Base-by-base conservation (phyloP, 1,140 invertebrate species). In the Diachasmimorpha longicaudata region DNA sequence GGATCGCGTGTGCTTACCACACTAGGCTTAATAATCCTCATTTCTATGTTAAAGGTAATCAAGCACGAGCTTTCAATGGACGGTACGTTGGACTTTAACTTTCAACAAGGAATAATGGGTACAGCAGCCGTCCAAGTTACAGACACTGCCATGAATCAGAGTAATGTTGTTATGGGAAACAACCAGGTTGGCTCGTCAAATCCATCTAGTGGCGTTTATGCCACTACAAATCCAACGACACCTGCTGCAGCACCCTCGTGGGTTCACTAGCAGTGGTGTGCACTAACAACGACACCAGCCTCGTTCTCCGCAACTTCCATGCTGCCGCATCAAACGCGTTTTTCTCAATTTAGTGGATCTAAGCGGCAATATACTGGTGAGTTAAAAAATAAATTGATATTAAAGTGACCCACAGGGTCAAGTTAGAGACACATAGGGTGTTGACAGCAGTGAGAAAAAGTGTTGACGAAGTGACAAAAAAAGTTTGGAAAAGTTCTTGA, bases 81-180 rank as follows among this genome's bases (percentile, higher is more conserved):
- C 80, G 96, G 96, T n/a, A 94, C 93, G 77, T 88, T 98, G 83
- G 97, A 98, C 90, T 98, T 98, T 87, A 97, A 97, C 87, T 98
- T 98, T 88, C 88, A 84, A 66, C 86, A 88, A 63, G 80, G 86
- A 67, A 83, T 85, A 77, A 86, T 85, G 84, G 83, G 85, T 42
- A 81, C 82, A 0, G 75, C 81, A 10, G 77, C 78, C 31, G 80
- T 80, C 9, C 82, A 86, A 63, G 79, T 87, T 39, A 82, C 75
- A 77, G 84, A 88, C 37, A 80, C 72, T 14, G 81, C 77, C 42
- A 75, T 84, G 73, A 80, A 79, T 3, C 83, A 82, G 66, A 79
- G 79, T 46, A 82, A 81, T 19, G 77, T 78, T 25, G 74, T 82
- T 37, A 78, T 80, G 0, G 83, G 85, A 36, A 84, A 80, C 73